A percentile compares a stretch with the other conserved stretches of the same genome.
phyloP scores from a whole-genome alignment of 2,888 invertebrate species.

The Theretra japonica region DNA sequence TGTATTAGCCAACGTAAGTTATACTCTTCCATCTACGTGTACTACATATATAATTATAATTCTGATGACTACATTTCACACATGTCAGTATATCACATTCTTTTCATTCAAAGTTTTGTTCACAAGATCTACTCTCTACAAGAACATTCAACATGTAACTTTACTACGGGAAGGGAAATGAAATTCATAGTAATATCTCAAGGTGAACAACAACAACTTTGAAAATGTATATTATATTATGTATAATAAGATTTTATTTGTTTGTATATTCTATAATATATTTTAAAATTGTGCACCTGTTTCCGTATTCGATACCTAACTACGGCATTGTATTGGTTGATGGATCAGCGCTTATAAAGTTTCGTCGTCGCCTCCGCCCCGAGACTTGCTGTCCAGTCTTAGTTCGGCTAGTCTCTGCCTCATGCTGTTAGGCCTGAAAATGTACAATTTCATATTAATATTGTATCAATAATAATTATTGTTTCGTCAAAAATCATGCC shows the following conservation, averaged over 20 bases:
- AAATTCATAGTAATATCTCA: conserved; percentile 28
- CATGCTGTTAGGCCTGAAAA: conserved; percentile 73
- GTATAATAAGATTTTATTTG: conserved; percentile 12
- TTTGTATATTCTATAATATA: conserved; percentile 48
- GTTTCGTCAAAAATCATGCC: too few relatives aligned
- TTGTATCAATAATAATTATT: not conserved
- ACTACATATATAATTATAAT: conserved; percentile 39
- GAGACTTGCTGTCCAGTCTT: conserved; percentile 74
- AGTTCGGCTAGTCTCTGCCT: conserved; percentile 75
- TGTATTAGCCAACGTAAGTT: conserved; percentile 45
- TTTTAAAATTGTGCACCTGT: conserved; percentile 59
- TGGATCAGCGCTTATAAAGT: conserved; percentile 53
- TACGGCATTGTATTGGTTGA: conserved; percentile 38
- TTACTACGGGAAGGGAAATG: conserved; percentile 44
- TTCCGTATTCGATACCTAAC: conserved; percentile 52
- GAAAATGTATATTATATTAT: conserved; percentile 39
- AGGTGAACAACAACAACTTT: conserved; percentile 42
- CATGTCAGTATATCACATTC: conserved; percentile 55
- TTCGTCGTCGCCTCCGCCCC: conserved; percentile 75
- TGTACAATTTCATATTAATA: not conserved
- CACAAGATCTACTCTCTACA: conserved; percentile 43
- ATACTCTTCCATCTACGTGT: conserved; percentile 39
- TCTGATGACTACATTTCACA: conserved; percentile 50
- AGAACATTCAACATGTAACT: conserved; percentile 43
- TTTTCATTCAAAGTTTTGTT: conserved; percentile 49